phyloP scores from a whole-genome alignment of 2,797 vertebrate genomes.

The Capromys pilorides region DNA sequence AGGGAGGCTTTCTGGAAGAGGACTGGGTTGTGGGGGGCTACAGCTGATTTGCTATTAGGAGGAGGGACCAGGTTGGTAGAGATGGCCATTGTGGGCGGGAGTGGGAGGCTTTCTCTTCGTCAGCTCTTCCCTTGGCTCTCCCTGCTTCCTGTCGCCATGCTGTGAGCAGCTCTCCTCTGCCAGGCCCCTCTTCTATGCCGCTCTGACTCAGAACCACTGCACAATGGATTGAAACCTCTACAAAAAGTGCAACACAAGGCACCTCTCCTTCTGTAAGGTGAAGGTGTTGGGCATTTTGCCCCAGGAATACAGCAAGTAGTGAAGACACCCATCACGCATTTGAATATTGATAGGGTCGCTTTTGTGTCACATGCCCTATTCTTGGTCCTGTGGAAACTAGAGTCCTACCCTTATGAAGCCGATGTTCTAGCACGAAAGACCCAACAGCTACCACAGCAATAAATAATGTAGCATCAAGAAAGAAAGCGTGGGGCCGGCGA shows the following conservation, averaged over 20 bases:
- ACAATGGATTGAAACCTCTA: background rate
- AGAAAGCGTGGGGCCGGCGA: too few relatives aligned
- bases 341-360: background rate
- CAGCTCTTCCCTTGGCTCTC: background rate
- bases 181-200: background rate
- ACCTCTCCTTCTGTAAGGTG: background rate
- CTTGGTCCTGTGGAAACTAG: background rate
- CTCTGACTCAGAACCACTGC: background rate
- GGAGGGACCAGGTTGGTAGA: background rate
- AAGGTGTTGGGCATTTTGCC: background rate
- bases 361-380: background rate
- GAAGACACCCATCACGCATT: background rate
- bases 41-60: background rate
- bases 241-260: background rate
- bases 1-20: background rate
- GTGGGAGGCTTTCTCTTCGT: background rate
- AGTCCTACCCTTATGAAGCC: background rate
- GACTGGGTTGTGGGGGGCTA: background rate
- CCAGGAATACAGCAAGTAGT: background rate
- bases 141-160: background rate
- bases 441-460: background rate
- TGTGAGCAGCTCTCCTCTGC: background rate
- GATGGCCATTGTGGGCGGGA: background rate
- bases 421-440: background rate
- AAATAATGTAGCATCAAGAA: background rate